Percentiles rank a stretch among this genome's conserved stretches.
phyloP scores from a whole-genome alignment of 2,113 vertebrate species.

The Phrynosoma blainvillii region DNA sequence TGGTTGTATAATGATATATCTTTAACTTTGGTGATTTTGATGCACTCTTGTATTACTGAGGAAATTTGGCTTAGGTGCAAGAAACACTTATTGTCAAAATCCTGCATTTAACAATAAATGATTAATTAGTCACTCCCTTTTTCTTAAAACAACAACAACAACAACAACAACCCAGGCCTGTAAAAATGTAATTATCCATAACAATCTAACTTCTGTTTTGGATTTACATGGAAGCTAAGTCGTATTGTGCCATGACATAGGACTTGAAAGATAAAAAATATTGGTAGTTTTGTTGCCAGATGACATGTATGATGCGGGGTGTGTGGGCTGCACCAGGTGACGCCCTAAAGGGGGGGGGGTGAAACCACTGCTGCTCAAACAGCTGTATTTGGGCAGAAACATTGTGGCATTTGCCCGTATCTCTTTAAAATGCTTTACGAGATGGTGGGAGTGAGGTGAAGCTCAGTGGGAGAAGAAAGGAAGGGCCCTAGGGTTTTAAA shows the following conservation, averaged over 20 bases:
- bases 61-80: background rate
- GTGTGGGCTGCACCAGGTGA: too few species aligned
- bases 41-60: background rate
- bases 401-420: too few species aligned
- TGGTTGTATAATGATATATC: slow-evolving; percentile 48
- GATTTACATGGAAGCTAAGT: background rate
- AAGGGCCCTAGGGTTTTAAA: too few species aligned
- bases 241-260: too few species aligned
- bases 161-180: background rate
- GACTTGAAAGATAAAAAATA: too few species aligned
- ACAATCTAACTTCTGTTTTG: background rate
- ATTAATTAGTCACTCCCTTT: background rate
- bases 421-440: too few species aligned
- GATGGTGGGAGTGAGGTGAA: too few species aligned
- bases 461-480: too few species aligned
- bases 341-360: too few species aligned
- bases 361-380: too few species aligned
- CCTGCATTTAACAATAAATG: background rate
- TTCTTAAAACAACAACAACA: background rate
- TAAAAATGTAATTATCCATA: background rate
- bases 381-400: too few species aligned
- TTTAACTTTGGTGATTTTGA: slow-evolving; percentile 43
- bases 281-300: background rate
- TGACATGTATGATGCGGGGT: background rate
- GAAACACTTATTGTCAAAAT: background rate